Evolutionary conservation across 2,888 invertebrate genomes (phyloP), one percentile per base, ranked within the genome.

Genomic region (Pardosa pseudoannulata): DNA sequence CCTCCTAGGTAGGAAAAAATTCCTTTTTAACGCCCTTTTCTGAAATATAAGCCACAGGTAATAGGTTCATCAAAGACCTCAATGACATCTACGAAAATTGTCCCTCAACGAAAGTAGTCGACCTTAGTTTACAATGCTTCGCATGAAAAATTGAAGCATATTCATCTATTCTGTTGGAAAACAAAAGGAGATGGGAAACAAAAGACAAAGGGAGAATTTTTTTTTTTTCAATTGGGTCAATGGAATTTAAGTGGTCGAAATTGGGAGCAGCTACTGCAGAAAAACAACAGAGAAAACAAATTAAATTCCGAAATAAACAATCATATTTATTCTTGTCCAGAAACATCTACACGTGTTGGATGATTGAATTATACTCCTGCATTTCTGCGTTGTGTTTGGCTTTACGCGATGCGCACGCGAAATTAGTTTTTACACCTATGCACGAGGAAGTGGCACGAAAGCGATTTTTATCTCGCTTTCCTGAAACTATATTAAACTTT

Each of bases 401-500:
- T n/a, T n/a, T n/a, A n/a, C 46, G 46, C 46, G 2, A 16, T 56
- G 56, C 11, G 23, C 56, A 1, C 23, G 23, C 19, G 16, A 56
- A 56, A 56, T 56, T 19, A 56, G 19, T 11, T 56, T 16, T 46
- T 46, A 46, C 46, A 46, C 46, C 46, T 46, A 19, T 56, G 23
- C 13, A 6, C 56, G 56, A 56, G 56, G 56, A 56, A 56, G 23
- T 23, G 23, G 23, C 5, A 23, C 3, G 5, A 46, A 6, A 46
- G 6, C 9, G 16, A 16, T 46, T 56, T 56, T 56, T 56, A 56
- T 56, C 56, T 46, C 16, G 16, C 16, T 46, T 46, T 46, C 46
- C 46, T 46, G 46, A 46, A 46, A 46, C 46, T 46, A 46, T 46
- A 46, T 46, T 46, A 46, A 46, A 46, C 46, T 46, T 16, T 46